phyloP scores from a whole-genome alignment of 2,113 vertebrate genomes.

The Phoxinus phoxinus region DNA sequence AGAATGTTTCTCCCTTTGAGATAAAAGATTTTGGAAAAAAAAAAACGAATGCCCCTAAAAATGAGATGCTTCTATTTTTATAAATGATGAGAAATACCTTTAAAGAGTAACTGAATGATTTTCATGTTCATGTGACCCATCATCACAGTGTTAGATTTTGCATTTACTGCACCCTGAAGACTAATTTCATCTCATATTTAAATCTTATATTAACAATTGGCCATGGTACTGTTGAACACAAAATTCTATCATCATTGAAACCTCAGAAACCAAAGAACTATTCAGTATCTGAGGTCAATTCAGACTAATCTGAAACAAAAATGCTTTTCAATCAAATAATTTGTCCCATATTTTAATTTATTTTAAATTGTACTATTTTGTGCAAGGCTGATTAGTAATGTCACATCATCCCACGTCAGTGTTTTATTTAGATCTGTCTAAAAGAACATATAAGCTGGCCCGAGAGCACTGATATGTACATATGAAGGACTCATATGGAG shows the following conservation, averaged over 20 bases:
- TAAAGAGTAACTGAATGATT: constrained; percentile 33
- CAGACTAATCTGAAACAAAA: not conserved
- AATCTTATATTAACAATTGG: not conserved
- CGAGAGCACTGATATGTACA: not conserved
- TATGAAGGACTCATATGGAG: not conserved
- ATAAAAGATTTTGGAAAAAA: constrained; percentile 69
- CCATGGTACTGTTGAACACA: not conserved
- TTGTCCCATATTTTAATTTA: not conserved
- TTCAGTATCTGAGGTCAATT: constrained; percentile 7
- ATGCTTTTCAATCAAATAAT: constrained; percentile 1
- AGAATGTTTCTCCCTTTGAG: constrained; percentile 61
- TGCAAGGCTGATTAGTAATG: not conserved
- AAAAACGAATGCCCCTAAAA: constrained; percentile 69
- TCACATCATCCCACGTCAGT: not conserved
- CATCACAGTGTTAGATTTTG: not conserved
- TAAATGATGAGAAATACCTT: constrained; percentile 67
- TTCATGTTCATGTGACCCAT: constrained; percentile 5
- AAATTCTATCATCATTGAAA: not conserved
- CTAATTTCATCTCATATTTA: constrained; percentile 40
- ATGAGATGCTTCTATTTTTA: constrained; percentile 83
- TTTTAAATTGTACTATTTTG: not conserved
- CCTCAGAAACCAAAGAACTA: constrained; percentile 48
- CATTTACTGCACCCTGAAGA: not conserved
- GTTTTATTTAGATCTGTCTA: not conserved
- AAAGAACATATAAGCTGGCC: not conserved